Evolutionary conservation across 2,797 vertebrate genomes (phyloP).

Genomic region (Philypnodon macrostomus): DNA sequence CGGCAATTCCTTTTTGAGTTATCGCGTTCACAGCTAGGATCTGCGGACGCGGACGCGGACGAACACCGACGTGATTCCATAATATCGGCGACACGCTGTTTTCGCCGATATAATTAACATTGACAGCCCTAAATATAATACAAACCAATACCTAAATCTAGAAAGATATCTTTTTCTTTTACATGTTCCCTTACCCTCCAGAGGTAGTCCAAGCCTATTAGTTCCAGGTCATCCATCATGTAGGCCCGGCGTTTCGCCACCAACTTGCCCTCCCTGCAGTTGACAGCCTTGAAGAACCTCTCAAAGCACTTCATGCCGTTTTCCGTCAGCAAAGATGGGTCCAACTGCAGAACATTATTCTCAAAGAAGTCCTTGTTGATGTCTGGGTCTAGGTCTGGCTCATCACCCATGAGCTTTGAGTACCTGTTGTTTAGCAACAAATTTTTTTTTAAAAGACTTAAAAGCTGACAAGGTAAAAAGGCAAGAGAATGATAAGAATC

Average conservation of each 20-base stretch:
- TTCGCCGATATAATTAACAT: too few relatives aligned
- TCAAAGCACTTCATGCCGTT: conserved; percentile 99
- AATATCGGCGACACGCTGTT: too few relatives aligned
- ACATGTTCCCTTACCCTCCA: conserved; percentile 89
- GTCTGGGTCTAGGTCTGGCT: conserved; percentile 98
- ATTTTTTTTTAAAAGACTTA: conserved; percentile 10
- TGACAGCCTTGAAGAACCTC: conserved; percentile 99
- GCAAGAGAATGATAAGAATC: neutral
- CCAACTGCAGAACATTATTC: conserved; percentile 98
- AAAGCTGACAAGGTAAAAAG: neutral
- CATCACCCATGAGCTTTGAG: conserved; percentile 99
- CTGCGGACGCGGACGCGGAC: too few relatives aligned
- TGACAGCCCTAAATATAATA: neutral
- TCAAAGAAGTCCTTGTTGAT: conserved; percentile 99
- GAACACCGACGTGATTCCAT: too few relatives aligned
- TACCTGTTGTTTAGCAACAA: conserved; percentile 65
- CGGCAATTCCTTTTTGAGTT: too few relatives aligned
- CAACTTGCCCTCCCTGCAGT: conserved; percentile 98
- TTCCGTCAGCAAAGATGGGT: conserved; percentile 96
- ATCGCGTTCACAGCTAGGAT: too few relatives aligned
- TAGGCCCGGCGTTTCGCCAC: conserved; percentile 97
- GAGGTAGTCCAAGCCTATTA: conserved; percentile 98
- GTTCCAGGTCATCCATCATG: conserved; percentile 99
- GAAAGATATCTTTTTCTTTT: neutral
- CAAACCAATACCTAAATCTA: too few relatives aligned